These are phyloP conservation scores for Maniola hyperantus DNA, from an alignment of 2,888 invertebrate species.

Conservation along the genomic window DNA sequence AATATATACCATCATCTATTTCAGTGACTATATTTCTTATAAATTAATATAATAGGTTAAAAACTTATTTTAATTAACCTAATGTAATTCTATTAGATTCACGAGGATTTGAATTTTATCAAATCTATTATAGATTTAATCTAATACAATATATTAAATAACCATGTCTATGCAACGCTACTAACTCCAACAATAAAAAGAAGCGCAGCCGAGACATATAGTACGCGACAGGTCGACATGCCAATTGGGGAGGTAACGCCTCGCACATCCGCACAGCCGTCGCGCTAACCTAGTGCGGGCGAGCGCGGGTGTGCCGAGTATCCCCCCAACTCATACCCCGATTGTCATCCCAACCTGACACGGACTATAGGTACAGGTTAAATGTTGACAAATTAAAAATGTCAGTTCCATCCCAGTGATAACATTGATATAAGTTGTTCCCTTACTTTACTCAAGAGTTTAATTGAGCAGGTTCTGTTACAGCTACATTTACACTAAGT, in stretches of 20 bases:
- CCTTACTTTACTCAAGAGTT: conserved; percentile 72
- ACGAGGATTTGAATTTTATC: conserved; percentile 24
- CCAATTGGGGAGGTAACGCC: too few species aligned
- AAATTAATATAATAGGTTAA: conserved; percentile 20
- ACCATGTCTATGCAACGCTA: conserved; percentile 3
- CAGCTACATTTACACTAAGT: conserved; percentile 74
- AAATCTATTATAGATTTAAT: conserved; percentile 35
- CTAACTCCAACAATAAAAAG: conserved; percentile 12
- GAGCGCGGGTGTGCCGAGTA: too few species aligned
- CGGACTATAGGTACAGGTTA: not conserved
- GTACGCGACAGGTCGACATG: too few species aligned
- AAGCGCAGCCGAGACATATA: conserved; percentile 6
- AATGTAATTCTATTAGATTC: conserved; percentile 20
- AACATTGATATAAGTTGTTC: conserved; percentile 59
- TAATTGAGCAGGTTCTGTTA: conserved; percentile 78
- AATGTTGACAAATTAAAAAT: conserved; percentile 36
- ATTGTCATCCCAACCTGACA: too few species aligned
- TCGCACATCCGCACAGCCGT: too few species aligned
- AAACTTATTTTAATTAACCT: conserved; percentile 20
- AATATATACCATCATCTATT: not conserved
- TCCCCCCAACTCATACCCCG: too few species aligned
- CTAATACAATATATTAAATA: conserved; percentile 25
- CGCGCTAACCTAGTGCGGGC: too few species aligned
- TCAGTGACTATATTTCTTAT: conserved; percentile 3
- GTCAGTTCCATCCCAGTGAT: conserved; percentile 59